These are phyloP conservation scores for Notoglanidium macrostoma DNA, from an alignment of 2,797 vertebrate species.

Conservation along the genomic window DNA sequence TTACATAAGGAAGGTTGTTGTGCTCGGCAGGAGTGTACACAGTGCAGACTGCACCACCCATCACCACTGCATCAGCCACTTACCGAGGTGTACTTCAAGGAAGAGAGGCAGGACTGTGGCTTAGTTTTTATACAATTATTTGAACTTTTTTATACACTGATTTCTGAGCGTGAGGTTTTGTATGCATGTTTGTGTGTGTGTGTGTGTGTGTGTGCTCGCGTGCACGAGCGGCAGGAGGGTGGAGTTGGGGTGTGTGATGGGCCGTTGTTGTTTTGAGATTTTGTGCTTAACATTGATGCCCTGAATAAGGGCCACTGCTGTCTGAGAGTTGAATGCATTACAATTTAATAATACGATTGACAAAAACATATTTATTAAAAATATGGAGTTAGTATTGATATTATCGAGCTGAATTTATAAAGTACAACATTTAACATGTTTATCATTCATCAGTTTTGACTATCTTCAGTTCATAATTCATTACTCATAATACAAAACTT, in stretches of 20 bases:
- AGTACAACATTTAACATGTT: too few relatives aligned
- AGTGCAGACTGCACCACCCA: conserved; percentile 21
- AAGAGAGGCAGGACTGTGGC: not conserved
- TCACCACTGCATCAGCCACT: not conserved
- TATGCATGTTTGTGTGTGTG: not conserved
- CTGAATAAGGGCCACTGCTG: not conserved
- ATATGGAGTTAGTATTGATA: not conserved
- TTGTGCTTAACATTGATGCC: not conserved
- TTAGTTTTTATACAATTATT: not conserved
- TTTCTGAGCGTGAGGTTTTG: not conserved
- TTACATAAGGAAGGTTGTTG: conserved; percentile 75
- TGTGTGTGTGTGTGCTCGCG: not conserved
- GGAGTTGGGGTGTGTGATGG: not conserved
- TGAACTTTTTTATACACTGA: not conserved
- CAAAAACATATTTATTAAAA: not conserved
- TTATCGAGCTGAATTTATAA: too few relatives aligned
- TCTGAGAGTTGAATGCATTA: not conserved
- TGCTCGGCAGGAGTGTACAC: conserved; percentile 28
- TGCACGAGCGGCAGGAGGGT: not conserved
- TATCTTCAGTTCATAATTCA: not conserved
- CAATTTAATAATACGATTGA: not conserved
- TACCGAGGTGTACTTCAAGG: not conserved
- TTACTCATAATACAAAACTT: not conserved
- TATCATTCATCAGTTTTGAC: not conserved
- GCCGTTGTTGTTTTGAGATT: not conserved